These are phyloP conservation scores for Anneissia japonica DNA, from an alignment of 35 echinoderm and acorn worm species.

Conservation along the genomic window DNA sequence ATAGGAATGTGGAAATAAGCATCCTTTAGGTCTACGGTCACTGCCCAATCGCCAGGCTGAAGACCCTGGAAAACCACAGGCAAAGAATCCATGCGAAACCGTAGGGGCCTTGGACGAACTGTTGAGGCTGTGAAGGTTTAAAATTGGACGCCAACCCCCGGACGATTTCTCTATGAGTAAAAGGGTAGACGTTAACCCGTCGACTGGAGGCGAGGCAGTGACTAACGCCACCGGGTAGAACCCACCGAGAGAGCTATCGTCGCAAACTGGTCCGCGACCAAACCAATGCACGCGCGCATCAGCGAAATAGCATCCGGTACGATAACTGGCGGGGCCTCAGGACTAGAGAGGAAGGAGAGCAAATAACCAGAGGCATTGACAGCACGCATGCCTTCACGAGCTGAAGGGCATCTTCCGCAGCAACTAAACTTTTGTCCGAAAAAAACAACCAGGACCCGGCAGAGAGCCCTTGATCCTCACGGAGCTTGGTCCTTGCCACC, in stretches of 20 bases:
- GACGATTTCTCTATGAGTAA: no score
- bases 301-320: background rate
- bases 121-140: no score
- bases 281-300: background rate
- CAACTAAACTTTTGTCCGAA: background rate
- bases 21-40: background rate
- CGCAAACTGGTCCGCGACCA: background rate
- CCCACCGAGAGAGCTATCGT: background rate
- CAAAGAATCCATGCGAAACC: no score
- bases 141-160: no score
- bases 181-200: no score
- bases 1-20: conserved; percentile 1
- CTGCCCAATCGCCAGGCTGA: conserved; percentile 1
- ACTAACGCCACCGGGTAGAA: no score
- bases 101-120: no score
- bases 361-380: background rate
- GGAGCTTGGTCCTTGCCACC: background rate
- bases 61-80: background rate
- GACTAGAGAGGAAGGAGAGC: background rate
- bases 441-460: background rate
- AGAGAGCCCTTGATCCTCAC: background rate
- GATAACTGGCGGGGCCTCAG: background rate
- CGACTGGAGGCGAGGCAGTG: no score
- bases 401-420: background rate
- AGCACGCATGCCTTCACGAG: background rate